Percentiles rank a stretch among this genome's conserved stretches.
phyloP scores from a whole-genome alignment of 1,140 invertebrate genomes.

The Heliconius nattereri region DNA sequence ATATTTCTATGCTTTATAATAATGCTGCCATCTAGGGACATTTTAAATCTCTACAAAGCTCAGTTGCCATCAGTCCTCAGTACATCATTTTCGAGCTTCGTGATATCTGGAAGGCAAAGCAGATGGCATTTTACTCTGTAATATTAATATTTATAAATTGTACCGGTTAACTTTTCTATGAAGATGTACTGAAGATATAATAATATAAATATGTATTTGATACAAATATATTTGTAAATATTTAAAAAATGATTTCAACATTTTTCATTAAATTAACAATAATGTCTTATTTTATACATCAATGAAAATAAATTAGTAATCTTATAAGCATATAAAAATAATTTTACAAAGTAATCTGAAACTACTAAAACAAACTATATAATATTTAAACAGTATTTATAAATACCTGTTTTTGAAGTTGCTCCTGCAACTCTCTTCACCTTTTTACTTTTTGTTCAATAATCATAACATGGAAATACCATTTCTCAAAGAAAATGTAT shows the following conservation, averaged over 20 bases:
- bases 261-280: no score
- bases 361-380: constrained; percentile 70
- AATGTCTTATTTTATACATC: no score
- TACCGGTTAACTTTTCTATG: not conserved
- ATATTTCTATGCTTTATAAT: not conserved
- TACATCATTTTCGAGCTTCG: not conserved
- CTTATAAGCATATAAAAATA: constrained; percentile 1
- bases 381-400: constrained; percentile 70
- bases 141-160: not conserved
- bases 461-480: constrained; percentile 73
- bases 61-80: no score
- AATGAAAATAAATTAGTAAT: not conserved
- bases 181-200: not conserved
- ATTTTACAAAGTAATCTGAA: constrained; percentile 55
- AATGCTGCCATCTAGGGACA: not conserved
- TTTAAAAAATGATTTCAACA: not conserved
- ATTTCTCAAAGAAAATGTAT: constrained; percentile 27
- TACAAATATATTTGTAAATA: not conserved
- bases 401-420: constrained; percentile 80
- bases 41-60: not conserved
- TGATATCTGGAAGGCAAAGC: not conserved
- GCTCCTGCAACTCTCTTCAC: constrained; percentile 78
- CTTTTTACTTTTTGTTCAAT: constrained; percentile 79
- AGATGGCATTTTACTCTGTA: constrained; percentile 5
- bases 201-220: not conserved